Conservation (phyloP, 2,888 invertebrate species). For the Hylaea fasciaria region DNA sequence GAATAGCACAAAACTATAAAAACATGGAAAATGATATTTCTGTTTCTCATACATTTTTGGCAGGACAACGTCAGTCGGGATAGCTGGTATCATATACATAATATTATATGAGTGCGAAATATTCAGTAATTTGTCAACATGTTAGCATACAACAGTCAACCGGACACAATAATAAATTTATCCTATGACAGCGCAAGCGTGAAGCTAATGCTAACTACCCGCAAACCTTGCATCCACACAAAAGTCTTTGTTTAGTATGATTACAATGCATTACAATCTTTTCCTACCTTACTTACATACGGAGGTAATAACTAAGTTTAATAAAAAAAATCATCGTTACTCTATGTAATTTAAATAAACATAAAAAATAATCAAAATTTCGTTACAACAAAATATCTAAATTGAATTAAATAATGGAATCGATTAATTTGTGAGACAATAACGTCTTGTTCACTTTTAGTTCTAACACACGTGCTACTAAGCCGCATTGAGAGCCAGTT, state of each 20-base stretch:
- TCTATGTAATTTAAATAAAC: slow-evolving; percentile 81
- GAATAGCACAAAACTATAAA: too few relatives aligned
- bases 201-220: slow-evolving; percentile 53
- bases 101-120: too few relatives aligned
- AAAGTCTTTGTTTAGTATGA: slow-evolving; percentile 57
- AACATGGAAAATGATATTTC: too few relatives aligned
- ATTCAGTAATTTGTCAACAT: too few relatives aligned
- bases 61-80: too few relatives aligned
- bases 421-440: slow-evolving; percentile 70
- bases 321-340: slow-evolving; percentile 69
- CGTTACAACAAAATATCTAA: slow-evolving; percentile 77
- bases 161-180: slow-evolving; percentile 45
- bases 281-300: slow-evolving; percentile 57
- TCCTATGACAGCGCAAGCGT: slow-evolving; percentile 51
- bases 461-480: slow-evolving; percentile 4
- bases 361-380: slow-evolving; percentile 81
- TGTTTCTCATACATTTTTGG: too few relatives aligned
- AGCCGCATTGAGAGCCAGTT: not conserved
- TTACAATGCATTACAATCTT: slow-evolving; percentile 56
- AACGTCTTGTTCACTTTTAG: slow-evolving; percentile 28
- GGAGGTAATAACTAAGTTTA: slow-evolving; percentile 71
- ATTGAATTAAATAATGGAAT: slow-evolving; percentile 77
- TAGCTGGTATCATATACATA: too few relatives aligned
- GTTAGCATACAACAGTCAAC: slow-evolving; percentile 3
- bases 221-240: slow-evolving; percentile 48